Base-by-base conservation (phyloP, 23 tunicate genomes). In the Phallusia fumigata region DNA sequence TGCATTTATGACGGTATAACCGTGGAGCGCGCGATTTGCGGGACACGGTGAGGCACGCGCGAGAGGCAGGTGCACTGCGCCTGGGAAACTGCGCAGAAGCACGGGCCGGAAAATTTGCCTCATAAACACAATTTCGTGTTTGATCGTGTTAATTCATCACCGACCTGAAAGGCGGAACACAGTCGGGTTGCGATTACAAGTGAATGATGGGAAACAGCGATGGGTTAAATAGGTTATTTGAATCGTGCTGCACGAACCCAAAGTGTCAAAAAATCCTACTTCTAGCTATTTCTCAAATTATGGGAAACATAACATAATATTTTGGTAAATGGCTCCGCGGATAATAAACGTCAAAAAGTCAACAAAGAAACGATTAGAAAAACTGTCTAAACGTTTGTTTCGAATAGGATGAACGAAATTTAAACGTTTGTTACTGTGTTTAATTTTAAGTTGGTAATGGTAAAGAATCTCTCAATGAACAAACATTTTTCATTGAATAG, bases 61-160 rank as follows among this genome's bases (percentile, higher is more conserved):
- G 28, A 16, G 69, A 2, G 69, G 69, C 69, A 58, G 69, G 69
- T 58, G 69, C 69, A 24, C 3, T 16, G 69, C 69, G 69, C 69
- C 15, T 58, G 69, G 69, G 69, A 58, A 58, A 58, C n/a, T 58
- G 16, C 11, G 69, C 13, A 24, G 13, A 58, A 58, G n/a, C n/a
- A 58, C 69, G 28, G 26, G 69, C 47, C 69, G 69, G 69, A 13
- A 58, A 58, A 58, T 58, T 58, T 11, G 5, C 3, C 69, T 11
- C 28, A 58, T 58, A 58, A 58, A 58, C 69, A 21, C 15, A 24
- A 22, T 16, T 22, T 24, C 28, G 69, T 58, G 69, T 58, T 58
- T 58, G 69, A 58, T 58, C 69, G 69, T 58, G 69, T 58, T 58
- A 58, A 58, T 58, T 58, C 13, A 58, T 58, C 16, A 58, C 69